Evolutionary conservation across 35 echinoderm and acorn worm species (phyloP), one percentile per base, ranked within the genome.

Genomic region (Chiridota heheva): DNA sequence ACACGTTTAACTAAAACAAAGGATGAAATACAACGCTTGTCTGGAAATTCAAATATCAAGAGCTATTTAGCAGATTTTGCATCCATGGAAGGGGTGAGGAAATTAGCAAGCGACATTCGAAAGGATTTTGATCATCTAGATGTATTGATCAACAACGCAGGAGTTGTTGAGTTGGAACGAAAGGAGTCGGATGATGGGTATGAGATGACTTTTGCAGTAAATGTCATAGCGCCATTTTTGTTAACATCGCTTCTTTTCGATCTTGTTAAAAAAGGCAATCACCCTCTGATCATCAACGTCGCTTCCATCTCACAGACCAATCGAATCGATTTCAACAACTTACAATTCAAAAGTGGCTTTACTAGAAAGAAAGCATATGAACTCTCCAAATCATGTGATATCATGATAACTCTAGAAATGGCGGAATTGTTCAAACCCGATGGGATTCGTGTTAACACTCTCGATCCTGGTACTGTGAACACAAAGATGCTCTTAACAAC

Each of bases 111-210:
- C 36, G 95, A 91, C 15, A 81, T 98, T 12, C 89, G 92, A 38
- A 40, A 87, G 53, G 55, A 60, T 25, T 67, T 85, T 36, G 45
- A 42, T 12, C 49, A 68, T 38, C 24, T 98, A 7, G 95, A 98
- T 39, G 95, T 98, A 10, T 34, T 98, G 33, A 81, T 98, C 18
- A 98, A 98, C 79, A 98, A 98, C 63, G 95, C 95, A 24, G 89
- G 95, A 36, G 89, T 91, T 4, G 81, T 73, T 44, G 77, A 87
- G 43, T 59, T 62, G 3, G 42, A 51, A 4, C 62, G 89, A 6
- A 15, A 35, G 3, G 84, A 91, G 35, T 88, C 95, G 1, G 56
- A 4, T 7, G 95, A 98, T 77, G 95, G 95, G 2, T 77, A 84
- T 35, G 95, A 98, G 69, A 65, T 91, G 67, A 98, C 95, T 28